phyloP scores from a whole-genome alignment of 2,888 invertebrate genomes.

The Trypoxylon attenuatum region DNA sequence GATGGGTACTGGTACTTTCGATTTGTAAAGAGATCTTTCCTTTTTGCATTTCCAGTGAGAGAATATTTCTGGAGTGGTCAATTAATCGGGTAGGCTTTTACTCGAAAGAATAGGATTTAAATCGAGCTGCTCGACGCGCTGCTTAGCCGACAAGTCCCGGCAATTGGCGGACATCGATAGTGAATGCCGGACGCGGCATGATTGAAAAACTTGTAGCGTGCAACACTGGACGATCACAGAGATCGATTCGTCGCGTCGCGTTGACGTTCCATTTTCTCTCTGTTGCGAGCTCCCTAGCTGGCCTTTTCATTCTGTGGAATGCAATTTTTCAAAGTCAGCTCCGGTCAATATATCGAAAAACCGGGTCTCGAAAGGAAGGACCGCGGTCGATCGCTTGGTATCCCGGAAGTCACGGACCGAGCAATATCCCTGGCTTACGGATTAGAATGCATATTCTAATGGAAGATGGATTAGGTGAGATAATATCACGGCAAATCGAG shows the following conservation, averaged over 20 bases:
- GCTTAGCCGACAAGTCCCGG: not conserved
- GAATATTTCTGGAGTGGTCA: no score
- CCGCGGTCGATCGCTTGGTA: slow-evolving; percentile 34
- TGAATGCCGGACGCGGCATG: no score
- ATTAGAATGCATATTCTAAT: slow-evolving; percentile 29
- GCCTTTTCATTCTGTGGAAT: slow-evolving; percentile 2
- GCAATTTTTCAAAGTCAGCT: slow-evolving; percentile 40
- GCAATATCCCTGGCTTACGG: slow-evolving; percentile 28
- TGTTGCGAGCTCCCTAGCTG: not conserved
- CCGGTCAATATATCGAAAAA: slow-evolving; percentile 26
- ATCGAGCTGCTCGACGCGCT: not conserved
- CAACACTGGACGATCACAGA: not conserved
- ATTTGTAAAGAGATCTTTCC: no score
- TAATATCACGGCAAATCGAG: slow-evolving; percentile 29
- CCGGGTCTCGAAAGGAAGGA: no score
- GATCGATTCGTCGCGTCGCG: not conserved
- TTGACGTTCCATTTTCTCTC: slow-evolving; percentile 1
- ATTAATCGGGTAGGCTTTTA: no score
- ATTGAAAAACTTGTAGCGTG: slow-evolving; percentile 1
- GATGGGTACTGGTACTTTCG: not conserved
- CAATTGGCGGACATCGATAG: not conserved
- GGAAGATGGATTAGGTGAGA: slow-evolving; percentile 42
- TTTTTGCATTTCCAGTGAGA: no score
- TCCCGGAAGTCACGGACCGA: slow-evolving; percentile 13
- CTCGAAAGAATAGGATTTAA: not conserved